These are phyloP conservation scores for Phaenicophaeus curvirostris DNA, from an alignment of 2,797 vertebrate genomes.

Conservation along the genomic window DNA sequence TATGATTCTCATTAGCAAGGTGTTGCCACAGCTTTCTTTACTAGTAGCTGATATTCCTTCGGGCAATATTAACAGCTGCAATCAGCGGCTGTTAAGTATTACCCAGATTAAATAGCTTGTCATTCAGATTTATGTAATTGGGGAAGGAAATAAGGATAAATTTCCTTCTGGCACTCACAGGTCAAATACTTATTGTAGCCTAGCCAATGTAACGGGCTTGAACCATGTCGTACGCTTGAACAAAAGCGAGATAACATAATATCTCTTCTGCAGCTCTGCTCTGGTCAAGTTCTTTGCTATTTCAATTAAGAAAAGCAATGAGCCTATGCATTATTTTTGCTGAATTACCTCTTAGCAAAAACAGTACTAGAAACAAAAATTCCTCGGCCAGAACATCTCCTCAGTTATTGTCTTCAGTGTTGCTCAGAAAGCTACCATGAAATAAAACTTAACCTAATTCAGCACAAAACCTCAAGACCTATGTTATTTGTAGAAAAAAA, in stretches of 20 bases:
- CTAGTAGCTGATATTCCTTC: conserved; percentile 40
- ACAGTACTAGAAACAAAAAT: not conserved
- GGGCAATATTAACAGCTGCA: conserved; percentile 57
- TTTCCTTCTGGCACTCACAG: not conserved
- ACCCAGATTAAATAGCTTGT: conserved; percentile 50
- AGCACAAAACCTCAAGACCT: not conserved
- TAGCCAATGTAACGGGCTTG: not conserved
- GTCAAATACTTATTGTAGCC: conserved; percentile 34
- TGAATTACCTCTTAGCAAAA: not conserved
- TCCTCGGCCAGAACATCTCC: not conserved
- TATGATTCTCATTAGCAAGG: conserved; percentile 38
- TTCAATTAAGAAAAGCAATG: conserved; percentile 25
- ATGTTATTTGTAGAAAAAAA: not conserved
- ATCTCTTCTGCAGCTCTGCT: not conserved
- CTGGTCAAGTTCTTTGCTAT: not conserved
- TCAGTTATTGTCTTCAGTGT: not conserved
- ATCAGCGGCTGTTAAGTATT: conserved; percentile 59
- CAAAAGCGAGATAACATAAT: not conserved
- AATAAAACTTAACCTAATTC: not conserved
- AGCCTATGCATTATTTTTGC: not conserved
- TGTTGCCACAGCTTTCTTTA: conserved; percentile 11
- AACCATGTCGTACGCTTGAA: not conserved
- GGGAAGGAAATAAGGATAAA: conserved; percentile 27
- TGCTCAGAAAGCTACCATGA: not conserved
- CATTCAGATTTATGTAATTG: conserved; percentile 38